Evolutionary conservation across 2,888 invertebrate species (phyloP).

Genomic region (Habrosyne pyritoides): DNA sequence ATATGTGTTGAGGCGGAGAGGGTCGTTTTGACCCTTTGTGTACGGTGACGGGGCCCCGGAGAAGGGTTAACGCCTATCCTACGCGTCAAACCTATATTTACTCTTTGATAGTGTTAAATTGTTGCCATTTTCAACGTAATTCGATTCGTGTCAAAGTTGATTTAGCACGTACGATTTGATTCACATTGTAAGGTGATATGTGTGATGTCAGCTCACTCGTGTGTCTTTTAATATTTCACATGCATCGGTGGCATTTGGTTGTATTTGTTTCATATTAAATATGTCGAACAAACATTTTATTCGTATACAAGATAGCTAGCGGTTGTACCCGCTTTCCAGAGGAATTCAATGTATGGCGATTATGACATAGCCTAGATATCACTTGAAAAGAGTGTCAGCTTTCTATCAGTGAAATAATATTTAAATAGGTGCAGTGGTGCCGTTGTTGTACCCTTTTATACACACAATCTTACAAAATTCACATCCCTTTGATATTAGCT

Average conservation of each 20-base stretch:
- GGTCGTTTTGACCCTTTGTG: slow-evolving; percentile 54
- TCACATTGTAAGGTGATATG: neutral
- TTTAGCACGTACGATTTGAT: slow-evolving; percentile 16
- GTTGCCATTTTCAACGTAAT: slow-evolving; percentile 52
- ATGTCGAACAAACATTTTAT: neutral
- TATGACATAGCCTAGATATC: too few relatives aligned
- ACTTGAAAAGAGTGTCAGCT: too few relatives aligned
- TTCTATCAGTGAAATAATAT: too few relatives aligned
- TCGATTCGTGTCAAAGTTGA: slow-evolving; percentile 30
- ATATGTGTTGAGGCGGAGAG: slow-evolving; percentile 40
- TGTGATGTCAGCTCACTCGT: neutral
- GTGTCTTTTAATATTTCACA: neutral
- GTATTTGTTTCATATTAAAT: neutral
- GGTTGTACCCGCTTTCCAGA: too few relatives aligned
- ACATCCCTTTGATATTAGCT: too few relatives aligned
- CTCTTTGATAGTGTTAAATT: slow-evolving; percentile 20
- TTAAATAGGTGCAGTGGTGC: too few relatives aligned
- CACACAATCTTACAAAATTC: too few relatives aligned
- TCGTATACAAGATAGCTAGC: too few relatives aligned
- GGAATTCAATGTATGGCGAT: too few relatives aligned
- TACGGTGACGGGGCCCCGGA: slow-evolving; percentile 33
- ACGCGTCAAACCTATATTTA: slow-evolving; percentile 28
- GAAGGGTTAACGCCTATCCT: slow-evolving; percentile 62
- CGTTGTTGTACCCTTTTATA: too few relatives aligned
- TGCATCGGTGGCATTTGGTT: neutral